A percentile compares a stretch with the other conserved stretches of the same genome.
These are phyloP conservation scores for Geotrypetes seraphini DNA, from an alignment of 2,797 vertebrate species.

Conservation along the genomic window DNA sequence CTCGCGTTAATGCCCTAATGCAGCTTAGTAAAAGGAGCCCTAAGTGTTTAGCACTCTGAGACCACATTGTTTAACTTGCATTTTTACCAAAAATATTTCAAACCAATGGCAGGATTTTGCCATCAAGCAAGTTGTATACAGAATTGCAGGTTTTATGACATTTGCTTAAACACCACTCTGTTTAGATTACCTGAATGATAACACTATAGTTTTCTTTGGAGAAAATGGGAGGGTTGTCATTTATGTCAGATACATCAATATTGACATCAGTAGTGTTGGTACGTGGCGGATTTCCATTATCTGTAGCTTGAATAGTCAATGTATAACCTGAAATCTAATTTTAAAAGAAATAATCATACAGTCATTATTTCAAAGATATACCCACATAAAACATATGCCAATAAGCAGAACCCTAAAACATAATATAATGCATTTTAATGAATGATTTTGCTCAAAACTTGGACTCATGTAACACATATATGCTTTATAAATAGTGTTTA, in stretches of 20 bases:
- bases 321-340: conserved; percentile 95
- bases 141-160: too few relatives aligned
- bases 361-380: background rate
- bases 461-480: too few relatives aligned
- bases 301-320: conserved; percentile 75
- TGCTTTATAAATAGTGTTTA: too few relatives aligned
- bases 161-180: too few relatives aligned
- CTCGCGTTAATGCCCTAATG: too few relatives aligned
- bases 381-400: background rate
- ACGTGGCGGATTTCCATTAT: conserved; percentile 72
- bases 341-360: conserved; percentile 3
- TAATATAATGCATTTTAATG: background rate
- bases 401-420: too few relatives aligned
- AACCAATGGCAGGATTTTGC: too few relatives aligned
- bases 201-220: conserved; percentile 87
- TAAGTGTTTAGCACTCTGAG: too few relatives aligned
- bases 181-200: conserved; percentile 79
- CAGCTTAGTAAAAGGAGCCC: too few relatives aligned
- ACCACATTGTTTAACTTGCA: too few relatives aligned
- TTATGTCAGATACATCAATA: conserved; percentile 94
- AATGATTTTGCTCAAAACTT: too few relatives aligned
- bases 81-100: too few relatives aligned
- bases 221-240: conserved; percentile 90
- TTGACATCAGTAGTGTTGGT: conserved; percentile 77
- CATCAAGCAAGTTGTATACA: background rate